Base-by-base conservation (phyloP, 2,113 vertebrate species). In the Calidris pygmaea region DNA sequence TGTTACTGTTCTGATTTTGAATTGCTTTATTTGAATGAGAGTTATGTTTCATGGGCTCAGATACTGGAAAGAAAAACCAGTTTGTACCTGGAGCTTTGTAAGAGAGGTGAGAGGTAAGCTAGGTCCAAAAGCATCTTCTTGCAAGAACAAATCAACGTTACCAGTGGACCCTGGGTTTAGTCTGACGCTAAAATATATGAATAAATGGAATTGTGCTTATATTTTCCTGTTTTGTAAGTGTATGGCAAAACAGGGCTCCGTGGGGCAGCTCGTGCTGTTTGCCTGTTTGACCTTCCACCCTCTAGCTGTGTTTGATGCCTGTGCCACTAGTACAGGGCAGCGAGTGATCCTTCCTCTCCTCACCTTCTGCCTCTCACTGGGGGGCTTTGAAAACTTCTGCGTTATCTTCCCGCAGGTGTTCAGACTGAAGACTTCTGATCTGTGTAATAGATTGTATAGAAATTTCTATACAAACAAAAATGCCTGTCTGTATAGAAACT, bases 161-260 rank as follows among this genome's bases (percentile, higher is more conserved):
- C 13, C 12, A 22, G 12, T 8, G 10, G 22, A 12, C 27, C 27
- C 22, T 56, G 50, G 9, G 12, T 23, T 81, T 55, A 53, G 17
- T 70, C n/a, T 87, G 19, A 26, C 52, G 67, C 14, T 66, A 16
- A 35, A 63, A 9, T 67, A 6, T 26, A 24, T 0, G 3, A 55
- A 41, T 45, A 53, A 74, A 48, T 50, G n/a, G 26, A 74, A 13
- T 6, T 27, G n/a, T 81, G 59, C 26, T 14, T n/a, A 3, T 4
- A 9, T 6, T 17, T 48, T 3, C 21, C 12, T 63, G 39, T 41
- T 85, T 20, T 56, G 15, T 72, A 26, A 35, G 68, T 26, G 8
- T 63, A 0, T n/a, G 21, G 2, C 24, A 35, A 34, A 30, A 6
- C 5, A 3, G 55, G 22, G 16, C 5, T 14, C 11, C 20, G 17